Conservation (phyloP, 1,140 invertebrate species). For the Drosophila micromelanica region DNA sequence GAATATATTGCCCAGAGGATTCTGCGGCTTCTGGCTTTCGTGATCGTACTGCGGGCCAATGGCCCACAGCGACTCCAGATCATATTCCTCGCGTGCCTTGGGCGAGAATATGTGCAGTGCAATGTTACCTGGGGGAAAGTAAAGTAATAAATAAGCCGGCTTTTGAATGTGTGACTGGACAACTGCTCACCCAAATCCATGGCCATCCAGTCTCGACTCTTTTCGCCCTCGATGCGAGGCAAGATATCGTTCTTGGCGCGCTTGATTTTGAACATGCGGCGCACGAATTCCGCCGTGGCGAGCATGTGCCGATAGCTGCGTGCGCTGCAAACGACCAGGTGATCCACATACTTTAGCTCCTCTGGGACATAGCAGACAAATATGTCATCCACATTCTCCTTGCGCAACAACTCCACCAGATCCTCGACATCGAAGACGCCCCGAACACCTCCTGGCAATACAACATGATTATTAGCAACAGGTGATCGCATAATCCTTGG, state of each 20-base stretch:
- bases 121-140: conserved; percentile 90
- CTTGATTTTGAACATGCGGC: conserved; percentile 92
- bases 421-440: conserved; percentile 96
- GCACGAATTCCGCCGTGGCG: conserved; percentile 91
- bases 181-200: conserved; percentile 91
- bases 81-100: conserved; percentile 89
- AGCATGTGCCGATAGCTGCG: conserved; percentile 90
- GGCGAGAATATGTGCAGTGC: conserved; percentile 94
- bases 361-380: conserved; percentile 92
- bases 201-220: conserved; percentile 93
- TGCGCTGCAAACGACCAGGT: conserved; percentile 91
- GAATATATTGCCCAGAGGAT: conserved; percentile 82
- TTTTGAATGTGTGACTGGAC: neutral
- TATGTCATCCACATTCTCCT: conserved; percentile 92
- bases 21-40: conserved; percentile 86
- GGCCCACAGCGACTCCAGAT: conserved; percentile 96
- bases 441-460: conserved; percentile 88
- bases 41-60: conserved; percentile 93
- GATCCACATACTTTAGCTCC: conserved; percentile 91
- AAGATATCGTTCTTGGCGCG: conserved; percentile 87
- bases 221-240: conserved; percentile 91
- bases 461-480: neutral
- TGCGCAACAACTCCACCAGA: conserved; percentile 90
- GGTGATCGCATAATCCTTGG: neutral
- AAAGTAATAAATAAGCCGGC: neutral